A percentile compares a stretch with the other conserved stretches of the same genome.
Conservation (phyloP, 2,797 vertebrate genomes). For the Garrulus glandarius region DNA sequence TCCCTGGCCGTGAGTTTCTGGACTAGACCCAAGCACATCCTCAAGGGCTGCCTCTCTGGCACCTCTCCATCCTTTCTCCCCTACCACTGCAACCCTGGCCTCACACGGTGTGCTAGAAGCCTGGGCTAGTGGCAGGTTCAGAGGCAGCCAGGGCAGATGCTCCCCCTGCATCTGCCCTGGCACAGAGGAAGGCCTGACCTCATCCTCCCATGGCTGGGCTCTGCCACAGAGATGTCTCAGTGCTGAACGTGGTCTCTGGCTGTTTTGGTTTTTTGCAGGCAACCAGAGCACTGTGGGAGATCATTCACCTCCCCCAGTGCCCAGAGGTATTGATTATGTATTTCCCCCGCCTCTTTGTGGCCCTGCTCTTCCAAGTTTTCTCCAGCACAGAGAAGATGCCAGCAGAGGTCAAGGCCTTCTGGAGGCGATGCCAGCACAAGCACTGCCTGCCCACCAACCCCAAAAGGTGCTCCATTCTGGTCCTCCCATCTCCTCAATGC, state of each 20-base stretch:
- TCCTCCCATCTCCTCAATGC: not conserved
- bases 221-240: rapidly evolving
- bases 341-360: not conserved
- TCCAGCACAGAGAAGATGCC: not conserved
- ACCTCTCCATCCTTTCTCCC: not conserved
- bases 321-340: not conserved
- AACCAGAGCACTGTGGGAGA: not conserved
- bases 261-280: not conserved
- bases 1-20: not conserved
- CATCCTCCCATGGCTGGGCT: too few relatives aligned
- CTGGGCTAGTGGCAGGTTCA: not conserved
- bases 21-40: not conserved
- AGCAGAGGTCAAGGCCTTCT: not conserved
- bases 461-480: not conserved
- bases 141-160: not conserved
- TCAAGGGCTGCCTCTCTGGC: not conserved
- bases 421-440: not conserved
- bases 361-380: not conserved
- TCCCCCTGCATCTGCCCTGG: not conserved
- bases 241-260: not conserved
- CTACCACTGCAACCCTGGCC: not conserved
- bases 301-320: not conserved
- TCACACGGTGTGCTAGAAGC: not conserved
- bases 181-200: not conserved
- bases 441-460: not conserved